phyloP scores from a whole-genome alignment of 2,797 vertebrate species.

The Leptodactylus fallax region DNA sequence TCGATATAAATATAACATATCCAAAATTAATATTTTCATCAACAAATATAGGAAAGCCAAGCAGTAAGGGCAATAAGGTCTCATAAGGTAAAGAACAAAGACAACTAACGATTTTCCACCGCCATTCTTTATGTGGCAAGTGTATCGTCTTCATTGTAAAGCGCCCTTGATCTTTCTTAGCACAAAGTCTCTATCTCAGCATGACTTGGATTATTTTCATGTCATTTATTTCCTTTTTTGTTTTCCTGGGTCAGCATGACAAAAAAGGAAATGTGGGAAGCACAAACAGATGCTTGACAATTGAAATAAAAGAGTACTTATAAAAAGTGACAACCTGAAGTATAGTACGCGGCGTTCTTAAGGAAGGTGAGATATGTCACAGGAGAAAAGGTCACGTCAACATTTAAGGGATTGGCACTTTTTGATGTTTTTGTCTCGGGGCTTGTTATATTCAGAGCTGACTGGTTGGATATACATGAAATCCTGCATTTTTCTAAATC shows the following conservation, averaged over 20 bases:
- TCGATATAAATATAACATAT: too few species aligned
- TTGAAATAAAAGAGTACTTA: background rate
- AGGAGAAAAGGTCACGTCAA: background rate
- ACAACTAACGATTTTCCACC: background rate
- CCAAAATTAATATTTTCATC: too few species aligned
- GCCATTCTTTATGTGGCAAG: background rate
- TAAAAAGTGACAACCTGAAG: conserved; percentile 1
- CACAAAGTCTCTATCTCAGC: conserved; percentile 25
- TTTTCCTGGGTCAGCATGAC: conserved; percentile 40
- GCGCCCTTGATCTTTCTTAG: background rate
- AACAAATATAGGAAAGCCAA: background rate
- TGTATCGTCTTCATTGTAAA: conserved; percentile 22
- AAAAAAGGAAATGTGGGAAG: conserved; percentile 22
- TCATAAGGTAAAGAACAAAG: conserved; percentile 12
- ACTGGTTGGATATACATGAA: background rate
- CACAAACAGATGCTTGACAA: conserved; percentile 21
- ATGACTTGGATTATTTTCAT: conserved; percentile 9
- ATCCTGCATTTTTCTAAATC: conserved; percentile 8
- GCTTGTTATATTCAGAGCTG: background rate
- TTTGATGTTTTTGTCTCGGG: background rate
- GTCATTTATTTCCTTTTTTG: background rate
- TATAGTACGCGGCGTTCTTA: background rate
- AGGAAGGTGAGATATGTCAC: background rate
- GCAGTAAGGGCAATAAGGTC: conserved; percentile 2
- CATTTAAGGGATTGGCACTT: background rate